Conservation (phyloP, 2,797 vertebrate genomes). For the Orientallactaga sibirica region DNA sequence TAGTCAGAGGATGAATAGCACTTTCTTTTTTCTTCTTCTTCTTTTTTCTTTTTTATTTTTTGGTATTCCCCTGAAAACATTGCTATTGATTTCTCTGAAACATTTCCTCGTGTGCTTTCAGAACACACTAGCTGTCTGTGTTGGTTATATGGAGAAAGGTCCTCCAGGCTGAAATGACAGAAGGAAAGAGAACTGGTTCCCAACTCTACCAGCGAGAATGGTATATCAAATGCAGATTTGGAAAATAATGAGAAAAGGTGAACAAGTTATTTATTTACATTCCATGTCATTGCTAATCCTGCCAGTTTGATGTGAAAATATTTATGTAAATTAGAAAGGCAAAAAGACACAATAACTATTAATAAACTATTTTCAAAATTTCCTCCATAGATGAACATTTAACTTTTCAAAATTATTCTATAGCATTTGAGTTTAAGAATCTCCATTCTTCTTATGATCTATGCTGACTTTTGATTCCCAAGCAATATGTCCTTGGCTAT, state of each 20-base stretch:
- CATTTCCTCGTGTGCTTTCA: not conserved
- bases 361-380: not conserved
- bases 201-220: not conserved
- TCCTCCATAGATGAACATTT: not conserved
- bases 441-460: conserved; percentile 51
- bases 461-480: conserved; percentile 49
- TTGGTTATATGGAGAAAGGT: not conserved
- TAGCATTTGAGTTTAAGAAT: conserved; percentile 58
- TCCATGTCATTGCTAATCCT: not conserved
- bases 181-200: not conserved
- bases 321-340: not conserved
- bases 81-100: not conserved
- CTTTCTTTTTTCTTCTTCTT: not conserved
- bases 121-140: not conserved
- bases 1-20: not conserved
- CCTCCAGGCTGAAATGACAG: not conserved
- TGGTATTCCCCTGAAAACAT: not conserved
- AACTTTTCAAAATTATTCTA: not conserved
- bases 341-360: not conserved
- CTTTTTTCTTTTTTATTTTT: not conserved
- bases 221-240: not conserved
- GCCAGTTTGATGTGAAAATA: not conserved
- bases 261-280: not conserved
- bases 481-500: conserved; percentile 36
- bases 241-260: not conserved